Conservation (phyloP, 2,888 invertebrate genomes). For the Ichneumoninae sp. region DNA sequence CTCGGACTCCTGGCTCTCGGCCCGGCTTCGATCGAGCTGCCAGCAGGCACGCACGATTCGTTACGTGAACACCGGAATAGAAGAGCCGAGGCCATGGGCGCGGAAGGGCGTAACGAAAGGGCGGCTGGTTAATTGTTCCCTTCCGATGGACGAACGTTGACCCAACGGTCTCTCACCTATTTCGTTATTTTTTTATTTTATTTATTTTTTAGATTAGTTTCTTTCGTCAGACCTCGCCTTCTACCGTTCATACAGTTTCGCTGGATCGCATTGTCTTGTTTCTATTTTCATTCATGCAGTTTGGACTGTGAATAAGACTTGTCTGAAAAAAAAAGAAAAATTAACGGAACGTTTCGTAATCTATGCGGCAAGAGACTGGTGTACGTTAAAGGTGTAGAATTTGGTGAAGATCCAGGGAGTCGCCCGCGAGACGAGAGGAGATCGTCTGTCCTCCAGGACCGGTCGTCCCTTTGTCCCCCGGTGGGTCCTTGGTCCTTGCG, state of each 20-base stretch:
- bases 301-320: slow-evolving; percentile 6
- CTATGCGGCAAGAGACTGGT: not conserved
- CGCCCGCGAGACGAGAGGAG: slow-evolving; percentile 26
- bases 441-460: slow-evolving; percentile 72
- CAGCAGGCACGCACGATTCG: slow-evolving; percentile 56
- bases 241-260: not conserved
- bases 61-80: slow-evolving; percentile 60
- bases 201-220: not conserved
- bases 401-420: slow-evolving; percentile 48
- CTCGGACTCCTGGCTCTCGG: slow-evolving; percentile 71
- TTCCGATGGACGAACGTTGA: slow-evolving; percentile 55
- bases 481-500: slow-evolving; percentile 72
- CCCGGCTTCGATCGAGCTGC: slow-evolving; percentile 63
- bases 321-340: slow-evolving; percentile 23
- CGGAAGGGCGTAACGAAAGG: slow-evolving; percentile 65
- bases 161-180: slow-evolving; percentile 32
- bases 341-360: slow-evolving; percentile 28
- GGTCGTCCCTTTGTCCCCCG: slow-evolving; percentile 80
- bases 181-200: slow-evolving; percentile 7
- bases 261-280: slow-evolving; percentile 15
- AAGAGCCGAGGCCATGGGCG: slow-evolving; percentile 36
- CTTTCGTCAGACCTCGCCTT: slow-evolving; percentile 10
- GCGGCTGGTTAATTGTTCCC: slow-evolving; percentile 65
- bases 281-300: not conserved
- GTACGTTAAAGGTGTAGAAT: slow-evolving; percentile 36